Evolutionary conservation across 1,140 invertebrate genomes (phyloP), one percentile per base, ranked within the genome.

Genomic region (Zaprionus camerounensis): DNA sequence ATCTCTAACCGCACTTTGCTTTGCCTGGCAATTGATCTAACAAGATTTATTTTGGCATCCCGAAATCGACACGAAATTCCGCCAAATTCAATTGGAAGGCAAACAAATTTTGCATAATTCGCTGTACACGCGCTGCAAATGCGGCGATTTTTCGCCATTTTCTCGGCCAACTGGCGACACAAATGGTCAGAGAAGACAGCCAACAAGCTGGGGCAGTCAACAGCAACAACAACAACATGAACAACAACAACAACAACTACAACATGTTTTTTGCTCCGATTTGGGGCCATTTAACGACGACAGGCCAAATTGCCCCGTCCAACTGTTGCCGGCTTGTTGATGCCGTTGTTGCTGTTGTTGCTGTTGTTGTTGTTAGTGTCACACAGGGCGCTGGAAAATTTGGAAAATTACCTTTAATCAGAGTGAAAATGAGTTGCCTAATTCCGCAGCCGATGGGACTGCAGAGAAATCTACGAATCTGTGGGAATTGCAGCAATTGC

Each of bases 401-500:
- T 91, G 64, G 83, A 88, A 91, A 91, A 91, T 91, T 91, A 76
- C 83, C 72, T 83, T 91, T 87, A 91, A 91, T 91, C 88, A 91
- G 87, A 76, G 86, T 85, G 84, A 88, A 88, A 88, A 84, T 88
- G 81, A 88, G 84, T 78, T 80, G 78, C 68, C 65, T 88, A 88
- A 87, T 87, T 87, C 72, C 72, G 71, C 6, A 9, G n/a, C 74
- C 74, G 51, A 66, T 70, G 66, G 69, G 53, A 22, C 41, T 34
- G 28, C 7, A 17, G 13, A 53, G 36, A 74, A 65, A 68, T 49
- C 26, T 62, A 11, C 53, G 20, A 65, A 51, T 59, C 57, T 74
- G 81, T 79, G 81, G 79, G 82, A 83, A 83, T 70, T 69, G 71
- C 58, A 58, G 74, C 56, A 67, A 64, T 76, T 65, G 58, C 55